These are phyloP conservation scores for Polypedilum pembai DNA, from an alignment of 1,140 invertebrate species.

Conservation along the genomic window DNA sequence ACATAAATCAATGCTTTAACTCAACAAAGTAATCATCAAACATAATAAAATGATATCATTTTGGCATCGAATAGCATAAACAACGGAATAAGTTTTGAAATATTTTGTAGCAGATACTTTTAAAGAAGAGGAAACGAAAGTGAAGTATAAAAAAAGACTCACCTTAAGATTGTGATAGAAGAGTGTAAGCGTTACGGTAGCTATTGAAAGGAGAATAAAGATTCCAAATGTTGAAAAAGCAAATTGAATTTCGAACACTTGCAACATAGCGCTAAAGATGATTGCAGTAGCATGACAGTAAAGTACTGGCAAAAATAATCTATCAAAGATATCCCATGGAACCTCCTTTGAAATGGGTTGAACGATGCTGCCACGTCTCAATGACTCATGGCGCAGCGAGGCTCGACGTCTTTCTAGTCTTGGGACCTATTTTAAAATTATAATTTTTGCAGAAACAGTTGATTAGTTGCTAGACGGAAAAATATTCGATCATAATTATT, in stretches of 20 bases:
- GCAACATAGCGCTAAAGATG: not conserved
- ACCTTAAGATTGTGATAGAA: constrained; percentile 21
- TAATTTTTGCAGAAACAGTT: not conserved
- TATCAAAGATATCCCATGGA: constrained; percentile 23
- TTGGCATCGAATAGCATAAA: not conserved
- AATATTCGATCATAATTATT: not conserved
- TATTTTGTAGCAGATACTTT: not conserved
- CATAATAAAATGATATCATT: constrained; percentile 9
- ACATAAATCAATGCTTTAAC: not conserved
- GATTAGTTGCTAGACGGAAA: not conserved
- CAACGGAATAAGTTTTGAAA: constrained; percentile 15
- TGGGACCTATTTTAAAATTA: constrained; percentile 1
- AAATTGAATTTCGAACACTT: constrained; percentile 6
- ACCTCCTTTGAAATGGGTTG: not conserved
- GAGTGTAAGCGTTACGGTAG: not conserved
- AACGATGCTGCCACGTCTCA: constrained; percentile 21
- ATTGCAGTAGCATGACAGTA: constrained; percentile 3
- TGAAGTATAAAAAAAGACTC: not conserved
- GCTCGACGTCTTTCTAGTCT: not conserved
- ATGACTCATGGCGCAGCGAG: constrained; percentile 1
- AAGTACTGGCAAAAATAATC: not conserved
- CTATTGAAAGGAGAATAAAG: not conserved
- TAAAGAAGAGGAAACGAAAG: not conserved
- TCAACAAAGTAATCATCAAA: not conserved
- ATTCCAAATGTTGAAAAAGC: constrained; percentile 23